Percentiles rank a stretch among this genome's conserved stretches.
Evolutionary conservation across 2,888 invertebrate species (phyloP).

Genomic region (Cosmia pyralina): DNA sequence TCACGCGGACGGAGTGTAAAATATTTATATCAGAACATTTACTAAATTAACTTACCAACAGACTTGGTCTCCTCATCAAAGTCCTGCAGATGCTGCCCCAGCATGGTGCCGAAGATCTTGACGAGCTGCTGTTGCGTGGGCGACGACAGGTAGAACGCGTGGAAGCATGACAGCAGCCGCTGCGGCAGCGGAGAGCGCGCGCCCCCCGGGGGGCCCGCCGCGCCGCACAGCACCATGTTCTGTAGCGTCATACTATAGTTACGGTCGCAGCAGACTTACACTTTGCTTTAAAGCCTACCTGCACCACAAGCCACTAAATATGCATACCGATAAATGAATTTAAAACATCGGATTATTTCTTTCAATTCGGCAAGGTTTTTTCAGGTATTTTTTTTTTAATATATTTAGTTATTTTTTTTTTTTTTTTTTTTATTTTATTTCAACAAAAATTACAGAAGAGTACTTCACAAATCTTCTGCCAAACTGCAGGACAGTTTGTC

Average conservation of each 20-base stretch:
- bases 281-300: neutral
- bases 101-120: conserved; percentile 96
- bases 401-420: too few relatives aligned
- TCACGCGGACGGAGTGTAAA: too few relatives aligned
- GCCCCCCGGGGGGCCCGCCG: conserved; percentile 97
- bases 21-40: too few relatives aligned
- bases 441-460: too few relatives aligned
- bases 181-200: conserved; percentile 95
- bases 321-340: neutral
- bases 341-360: neutral
- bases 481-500: too few relatives aligned
- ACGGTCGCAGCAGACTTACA: neutral
- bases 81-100: conserved; percentile 93
- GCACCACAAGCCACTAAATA: neutral
- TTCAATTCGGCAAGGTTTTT: too few relatives aligned
- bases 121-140: conserved; percentile 94
- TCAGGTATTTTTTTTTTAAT: too few relatives aligned
- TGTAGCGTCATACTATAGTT: conserved; percentile 66
- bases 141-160: conserved; percentile 92
- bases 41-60: conserved; percentile 85
- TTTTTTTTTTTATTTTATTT: too few relatives aligned
- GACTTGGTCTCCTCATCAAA: conserved; percentile 95
- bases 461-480: too few relatives aligned
- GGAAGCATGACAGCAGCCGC: conserved; percentile 94
- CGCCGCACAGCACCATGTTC: conserved; percentile 94